Conservation (phyloP, 37 sponge, comb jelly and placozoan genomes). For the Halichondria panicea region DNA sequence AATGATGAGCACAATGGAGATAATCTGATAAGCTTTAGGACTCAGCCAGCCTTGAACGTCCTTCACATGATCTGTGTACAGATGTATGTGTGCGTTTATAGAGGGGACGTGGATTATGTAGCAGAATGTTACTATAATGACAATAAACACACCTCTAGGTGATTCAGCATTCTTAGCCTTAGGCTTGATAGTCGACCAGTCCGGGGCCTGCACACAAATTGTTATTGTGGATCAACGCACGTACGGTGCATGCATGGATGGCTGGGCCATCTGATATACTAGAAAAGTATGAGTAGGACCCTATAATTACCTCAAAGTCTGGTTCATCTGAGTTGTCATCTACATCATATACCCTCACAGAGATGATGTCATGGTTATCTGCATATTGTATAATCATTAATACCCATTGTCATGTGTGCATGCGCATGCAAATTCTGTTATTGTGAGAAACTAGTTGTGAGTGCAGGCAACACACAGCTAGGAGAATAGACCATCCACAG, state of each 20-base stretch:
- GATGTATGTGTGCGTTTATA: conserved; percentile 1
- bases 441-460: neutral
- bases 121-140: no score
- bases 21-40: conserved; percentile 29
- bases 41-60: conserved; percentile 39
- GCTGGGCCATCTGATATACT: no score
- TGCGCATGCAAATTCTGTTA: neutral
- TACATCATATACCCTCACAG: conserved; percentile 77
- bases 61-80: conserved; percentile 64
- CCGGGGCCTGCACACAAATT: conserved; percentile 24
- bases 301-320: no score
- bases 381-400: neutral
- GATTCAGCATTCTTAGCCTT: conserved; percentile 38
- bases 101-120: neutral
- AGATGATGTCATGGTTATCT: conserved; percentile 93
- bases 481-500: neutral
- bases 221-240: no score
- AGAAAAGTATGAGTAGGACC: no score
- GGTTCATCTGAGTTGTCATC: neutral
- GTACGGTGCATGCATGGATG: no score
- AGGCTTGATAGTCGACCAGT: conserved; percentile 69
- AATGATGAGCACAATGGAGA: conserved; percentile 31
- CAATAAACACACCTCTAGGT: conserved; percentile 46
- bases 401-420: neutral
- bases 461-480: neutral